Evolutionary conservation across 2,888 invertebrate genomes (phyloP).

Genomic region (Eumerus sabulonum): DNA sequence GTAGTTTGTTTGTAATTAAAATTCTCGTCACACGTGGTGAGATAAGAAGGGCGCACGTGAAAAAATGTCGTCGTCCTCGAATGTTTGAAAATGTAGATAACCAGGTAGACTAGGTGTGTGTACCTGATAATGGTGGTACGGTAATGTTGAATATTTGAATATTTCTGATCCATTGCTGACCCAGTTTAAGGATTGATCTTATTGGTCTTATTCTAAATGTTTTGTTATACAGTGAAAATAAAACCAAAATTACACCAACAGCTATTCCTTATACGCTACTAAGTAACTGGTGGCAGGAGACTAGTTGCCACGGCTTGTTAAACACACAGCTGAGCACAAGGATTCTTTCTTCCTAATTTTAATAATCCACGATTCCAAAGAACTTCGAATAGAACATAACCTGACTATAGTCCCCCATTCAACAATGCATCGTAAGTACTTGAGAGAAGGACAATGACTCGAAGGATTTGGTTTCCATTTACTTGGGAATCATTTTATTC

Average conservation of each 20-base stretch:
- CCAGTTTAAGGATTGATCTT: conserved; percentile 55
- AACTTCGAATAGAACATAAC: too few species aligned
- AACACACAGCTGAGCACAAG: too few species aligned
- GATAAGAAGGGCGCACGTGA: conserved; percentile 27
- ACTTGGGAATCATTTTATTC: not conserved
- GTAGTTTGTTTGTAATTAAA: conserved; percentile 25
- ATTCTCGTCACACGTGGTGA: conserved; percentile 40
- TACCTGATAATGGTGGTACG: conserved; percentile 44
- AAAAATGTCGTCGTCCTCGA: conserved; percentile 4
- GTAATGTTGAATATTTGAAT: conserved; percentile 46
- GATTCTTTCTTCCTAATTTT: too few species aligned
- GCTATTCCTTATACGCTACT: too few species aligned
- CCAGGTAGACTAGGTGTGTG: too few species aligned
- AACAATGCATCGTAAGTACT: conserved; percentile 12
- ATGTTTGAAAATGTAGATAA: too few species aligned
- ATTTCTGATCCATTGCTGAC: conserved; percentile 65
- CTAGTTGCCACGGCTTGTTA: conserved; percentile 30
- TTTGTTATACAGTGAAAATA: too few species aligned
- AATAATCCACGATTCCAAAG: too few species aligned
- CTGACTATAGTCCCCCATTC: not conserved
- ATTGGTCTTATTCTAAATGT: conserved; percentile 49
- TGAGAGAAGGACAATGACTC: conserved; percentile 34
- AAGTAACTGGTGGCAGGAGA: conserved; percentile 36
- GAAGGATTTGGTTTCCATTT: conserved; percentile 26
- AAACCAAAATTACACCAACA: too few species aligned